phyloP scores from a whole-genome alignment of 1,140 invertebrate species.

The Subanguina moxae region DNA sequence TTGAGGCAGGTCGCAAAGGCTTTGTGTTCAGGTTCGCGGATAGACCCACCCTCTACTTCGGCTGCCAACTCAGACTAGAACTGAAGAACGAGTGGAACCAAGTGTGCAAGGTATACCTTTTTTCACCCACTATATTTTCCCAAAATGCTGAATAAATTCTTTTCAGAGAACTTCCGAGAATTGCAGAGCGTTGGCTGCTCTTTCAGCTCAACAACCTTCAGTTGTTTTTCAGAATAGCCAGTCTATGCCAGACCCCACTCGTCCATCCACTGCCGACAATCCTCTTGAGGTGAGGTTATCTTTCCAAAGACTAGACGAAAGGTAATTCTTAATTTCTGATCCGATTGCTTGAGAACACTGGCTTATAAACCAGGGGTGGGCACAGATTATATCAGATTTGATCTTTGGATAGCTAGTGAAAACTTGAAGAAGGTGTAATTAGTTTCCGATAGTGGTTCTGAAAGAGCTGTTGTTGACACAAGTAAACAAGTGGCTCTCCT shows the following conservation, averaged over 20 bases:
- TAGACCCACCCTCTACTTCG: constrained; percentile 35
- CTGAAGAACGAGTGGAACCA: constrained; percentile 19
- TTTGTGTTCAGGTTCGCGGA: constrained; percentile 47
- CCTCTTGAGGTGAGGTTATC: constrained; percentile 1
- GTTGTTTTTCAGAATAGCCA: neutral
- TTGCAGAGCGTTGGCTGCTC: neutral
- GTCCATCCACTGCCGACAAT: neutral
- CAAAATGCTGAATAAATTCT: neutral
- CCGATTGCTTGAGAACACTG: too few relatives aligned
- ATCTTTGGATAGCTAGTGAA: too few relatives aligned
- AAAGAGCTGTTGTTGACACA: too few relatives aligned
- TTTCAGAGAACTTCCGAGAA: constrained; percentile 11
- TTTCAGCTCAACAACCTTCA: neutral
- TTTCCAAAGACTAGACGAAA: too few relatives aligned
- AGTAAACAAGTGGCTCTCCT: too few relatives aligned
- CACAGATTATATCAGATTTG: too few relatives aligned
- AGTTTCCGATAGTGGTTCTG: too few relatives aligned
- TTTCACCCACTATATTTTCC: neutral
- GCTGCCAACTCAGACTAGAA: constrained; percentile 29
- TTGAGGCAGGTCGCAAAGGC: constrained; percentile 30
- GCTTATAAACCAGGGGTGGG: too few relatives aligned
- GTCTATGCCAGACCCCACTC: neutral
- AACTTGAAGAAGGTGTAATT: too few relatives aligned
- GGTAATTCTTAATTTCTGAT: too few relatives aligned
- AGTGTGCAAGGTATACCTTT: neutral